Evolutionary conservation across 1,140 invertebrate genomes (phyloP).

Genomic region (Aphaenogaster ashmeadi): DNA sequence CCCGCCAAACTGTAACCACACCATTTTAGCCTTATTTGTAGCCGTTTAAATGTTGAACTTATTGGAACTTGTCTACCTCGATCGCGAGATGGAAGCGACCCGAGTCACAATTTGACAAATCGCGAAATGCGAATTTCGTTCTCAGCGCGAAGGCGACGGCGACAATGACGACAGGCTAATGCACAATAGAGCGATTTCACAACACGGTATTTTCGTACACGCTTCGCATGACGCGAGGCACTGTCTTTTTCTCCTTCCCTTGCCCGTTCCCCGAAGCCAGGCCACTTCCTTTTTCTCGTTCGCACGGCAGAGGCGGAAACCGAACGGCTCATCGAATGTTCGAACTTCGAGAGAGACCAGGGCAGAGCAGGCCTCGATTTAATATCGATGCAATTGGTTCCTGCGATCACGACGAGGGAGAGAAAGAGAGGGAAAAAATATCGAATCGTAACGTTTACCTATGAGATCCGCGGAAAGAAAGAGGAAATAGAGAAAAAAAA

Average conservation of each 20-base stretch:
- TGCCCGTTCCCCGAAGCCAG: no score
- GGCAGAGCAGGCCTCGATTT: neutral
- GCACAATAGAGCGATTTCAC: constrained; percentile 43
- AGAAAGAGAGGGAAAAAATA: neutral
- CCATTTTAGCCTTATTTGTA: neutral
- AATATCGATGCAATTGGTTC: neutral
- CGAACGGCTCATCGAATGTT: neutral
- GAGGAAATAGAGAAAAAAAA: neutral
- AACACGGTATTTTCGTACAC: constrained; percentile 50
- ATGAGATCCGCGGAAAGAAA: neutral
- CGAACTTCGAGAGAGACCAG: neutral
- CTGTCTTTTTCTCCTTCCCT: neutral
- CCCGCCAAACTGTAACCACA: no score
- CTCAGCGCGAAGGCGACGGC: neutral
- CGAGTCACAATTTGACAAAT: neutral
- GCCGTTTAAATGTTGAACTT: neutral
- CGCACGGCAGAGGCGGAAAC: neutral
- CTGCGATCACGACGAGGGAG: neutral
- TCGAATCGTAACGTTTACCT: neutral
- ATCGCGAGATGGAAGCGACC: neutral
- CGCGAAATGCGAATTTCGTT: neutral
- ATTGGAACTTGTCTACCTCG: neutral
- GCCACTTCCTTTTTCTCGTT: neutral
- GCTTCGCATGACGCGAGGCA: neutral
- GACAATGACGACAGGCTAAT: neutral